Evolutionary conservation across 1,140 invertebrate genomes (phyloP).

Genomic region (Agraylea sexmaculata): DNA sequence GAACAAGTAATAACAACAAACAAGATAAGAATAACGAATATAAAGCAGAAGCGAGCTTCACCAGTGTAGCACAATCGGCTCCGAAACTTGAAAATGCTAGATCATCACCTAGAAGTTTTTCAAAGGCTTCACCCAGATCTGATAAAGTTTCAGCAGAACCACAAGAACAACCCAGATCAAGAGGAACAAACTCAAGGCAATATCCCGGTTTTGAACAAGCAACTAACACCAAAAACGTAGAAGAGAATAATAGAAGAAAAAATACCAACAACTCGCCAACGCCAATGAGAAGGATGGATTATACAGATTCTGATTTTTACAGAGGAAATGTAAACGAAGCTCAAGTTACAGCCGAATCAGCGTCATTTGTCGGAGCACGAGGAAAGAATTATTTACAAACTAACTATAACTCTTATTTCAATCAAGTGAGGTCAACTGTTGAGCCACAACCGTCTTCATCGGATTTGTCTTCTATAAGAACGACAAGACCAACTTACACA

Average conservation of each 20-base stretch:
- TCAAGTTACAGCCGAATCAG: constrained; percentile 61
- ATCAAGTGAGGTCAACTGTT: constrained; percentile 12
- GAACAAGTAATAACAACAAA: constrained; percentile 4
- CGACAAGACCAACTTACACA: constrained; percentile 26
- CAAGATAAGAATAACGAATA: constrained; percentile 18
- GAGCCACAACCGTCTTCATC: constrained; percentile 9
- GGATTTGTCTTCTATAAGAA: constrained; percentile 22
- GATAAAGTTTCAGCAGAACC: constrained; percentile 26
- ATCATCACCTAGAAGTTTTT: background rate
- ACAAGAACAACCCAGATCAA: constrained; percentile 23
- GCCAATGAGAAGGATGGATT: constrained; percentile 27
- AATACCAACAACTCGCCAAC: constrained; percentile 26
- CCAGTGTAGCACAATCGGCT: constrained; percentile 31
- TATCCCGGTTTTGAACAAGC: constrained; percentile 17
- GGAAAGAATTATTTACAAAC: constrained; percentile 25
- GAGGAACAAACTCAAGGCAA: constrained; percentile 17
- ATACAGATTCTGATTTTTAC: constrained; percentile 28
- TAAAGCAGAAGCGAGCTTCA: constrained; percentile 22
- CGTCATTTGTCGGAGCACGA: constrained; percentile 53
- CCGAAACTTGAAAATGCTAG: constrained; percentile 10
- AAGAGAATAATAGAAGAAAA: constrained; percentile 24
- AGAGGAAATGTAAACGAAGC: constrained; percentile 43
- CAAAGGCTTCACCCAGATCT: constrained; percentile 26
- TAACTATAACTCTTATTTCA: constrained; percentile 11
- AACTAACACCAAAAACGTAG: background rate